phyloP scores from a whole-genome alignment of 2,113 vertebrate genomes.

The Rhinichthys klamathensis region DNA sequence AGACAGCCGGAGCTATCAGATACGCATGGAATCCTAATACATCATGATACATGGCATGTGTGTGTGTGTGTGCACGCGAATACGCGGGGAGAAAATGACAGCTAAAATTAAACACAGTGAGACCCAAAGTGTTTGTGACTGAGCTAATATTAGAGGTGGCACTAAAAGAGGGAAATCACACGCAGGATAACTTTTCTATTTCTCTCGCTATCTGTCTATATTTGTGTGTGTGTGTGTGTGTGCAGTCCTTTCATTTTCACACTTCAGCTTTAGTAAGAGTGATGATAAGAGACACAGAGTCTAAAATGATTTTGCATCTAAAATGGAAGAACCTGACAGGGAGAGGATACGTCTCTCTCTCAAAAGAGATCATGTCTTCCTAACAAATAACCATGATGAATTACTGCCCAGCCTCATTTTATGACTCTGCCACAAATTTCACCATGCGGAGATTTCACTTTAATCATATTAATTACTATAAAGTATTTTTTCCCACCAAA shows the following conservation, averaged over 20 bases:
- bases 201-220: slow-evolving; percentile 12
- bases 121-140: slow-evolving; percentile 47
- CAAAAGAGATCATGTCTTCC: slow-evolving; percentile 27
- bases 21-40: slow-evolving; percentile 67
- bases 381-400: slow-evolving; percentile 32
- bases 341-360: slow-evolving; percentile 2
- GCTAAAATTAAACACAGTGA: slow-evolving; percentile 58
- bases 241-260: slow-evolving; percentile 7
- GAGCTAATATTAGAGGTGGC: slow-evolving; percentile 51
- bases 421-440: slow-evolving; percentile 7
- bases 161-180: slow-evolving; percentile 47
- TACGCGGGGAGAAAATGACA: slow-evolving; percentile 50
- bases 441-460: slow-evolving; percentile 13
- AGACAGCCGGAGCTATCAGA: slow-evolving; percentile 59
- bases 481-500: background rate
- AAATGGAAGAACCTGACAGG: background rate
- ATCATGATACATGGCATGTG: background rate
- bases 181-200: slow-evolving; percentile 36
- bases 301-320: slow-evolving; percentile 1
- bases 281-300: slow-evolving; percentile 14
- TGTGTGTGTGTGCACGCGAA: background rate
- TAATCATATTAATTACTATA: background rate
- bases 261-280: slow-evolving; percentile 21
- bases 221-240: background rate
- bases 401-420: background rate